Evolutionary conservation across 1,140 invertebrate genomes (phyloP).

Genomic region (Drosophila ficusphila): DNA sequence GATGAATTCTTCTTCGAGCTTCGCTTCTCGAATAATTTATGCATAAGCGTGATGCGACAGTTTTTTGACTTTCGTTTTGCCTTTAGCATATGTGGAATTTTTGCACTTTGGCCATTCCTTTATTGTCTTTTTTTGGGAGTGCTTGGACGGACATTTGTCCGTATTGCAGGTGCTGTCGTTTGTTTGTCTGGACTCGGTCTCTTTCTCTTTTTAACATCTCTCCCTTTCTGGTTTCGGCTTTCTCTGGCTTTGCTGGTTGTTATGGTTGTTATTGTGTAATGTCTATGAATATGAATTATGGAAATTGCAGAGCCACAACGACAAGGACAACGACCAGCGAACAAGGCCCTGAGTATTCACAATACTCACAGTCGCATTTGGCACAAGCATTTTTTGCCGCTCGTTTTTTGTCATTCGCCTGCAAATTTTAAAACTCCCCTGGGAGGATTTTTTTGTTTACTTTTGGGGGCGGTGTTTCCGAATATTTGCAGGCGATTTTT

Average conservation of each 20-base stretch:
- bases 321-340: constrained; percentile 61
- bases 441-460: constrained; percentile 17
- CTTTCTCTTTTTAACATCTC: neutral
- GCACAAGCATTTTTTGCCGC: constrained; percentile 33
- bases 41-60: constrained; percentile 47
- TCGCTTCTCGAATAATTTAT: constrained; percentile 54
- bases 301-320: constrained; percentile 71
- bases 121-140: constrained; percentile 25
- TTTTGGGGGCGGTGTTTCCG: constrained; percentile 8
- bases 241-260: constrained; percentile 15
- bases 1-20: constrained; percentile 26
- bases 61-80: constrained; percentile 1
- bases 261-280: constrained; percentile 46
- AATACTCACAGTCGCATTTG: constrained; percentile 44
- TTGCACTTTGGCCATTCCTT: constrained; percentile 62
- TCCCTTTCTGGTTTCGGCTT: constrained; percentile 16
- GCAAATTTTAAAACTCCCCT: constrained; percentile 38
- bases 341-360: constrained; percentile 31
- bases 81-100: constrained; percentile 69
- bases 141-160: constrained; percentile 61
- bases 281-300: constrained; percentile 83
- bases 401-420: constrained; percentile 32
- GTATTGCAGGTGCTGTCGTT: constrained; percentile 80
- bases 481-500: constrained; percentile 20
- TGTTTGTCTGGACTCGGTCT: constrained; percentile 60